These are phyloP conservation scores for Perizoma affinitatum DNA, from an alignment of 2,888 invertebrate species.

Conservation along the genomic window DNA sequence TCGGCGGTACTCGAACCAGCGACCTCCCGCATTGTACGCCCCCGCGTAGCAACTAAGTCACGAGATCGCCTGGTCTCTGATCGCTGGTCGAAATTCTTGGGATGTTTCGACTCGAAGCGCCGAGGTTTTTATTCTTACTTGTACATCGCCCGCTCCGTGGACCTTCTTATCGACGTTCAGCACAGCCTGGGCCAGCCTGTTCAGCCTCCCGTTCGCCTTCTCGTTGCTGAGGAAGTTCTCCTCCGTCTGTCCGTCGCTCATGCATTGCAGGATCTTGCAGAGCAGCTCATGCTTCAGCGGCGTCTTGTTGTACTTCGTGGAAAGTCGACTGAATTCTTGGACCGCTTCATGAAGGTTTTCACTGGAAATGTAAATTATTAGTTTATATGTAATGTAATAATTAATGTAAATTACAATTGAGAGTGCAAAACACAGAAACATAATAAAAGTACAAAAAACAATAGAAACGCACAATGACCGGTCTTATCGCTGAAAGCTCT, in stretches of 20 bases:
- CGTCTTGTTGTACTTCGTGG: slow-evolving; percentile 82
- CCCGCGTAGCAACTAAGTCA: no score
- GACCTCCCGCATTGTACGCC: no score
- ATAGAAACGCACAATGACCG: no score
- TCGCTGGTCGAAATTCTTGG: no score
- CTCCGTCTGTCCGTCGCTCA: slow-evolving; percentile 65
- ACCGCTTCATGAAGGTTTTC: slow-evolving; percentile 80
- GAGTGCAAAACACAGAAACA: no score
- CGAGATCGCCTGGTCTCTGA: no score
- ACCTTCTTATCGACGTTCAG: slow-evolving; percentile 61
- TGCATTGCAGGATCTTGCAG: slow-evolving; percentile 56
- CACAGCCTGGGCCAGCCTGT: slow-evolving; percentile 60
- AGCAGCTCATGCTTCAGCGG: slow-evolving; percentile 87
- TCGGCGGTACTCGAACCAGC: no score
- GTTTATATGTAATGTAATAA: no score
- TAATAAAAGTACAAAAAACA: no score
- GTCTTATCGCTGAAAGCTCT: no score
- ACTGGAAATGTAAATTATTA: slow-evolving; percentile 49
- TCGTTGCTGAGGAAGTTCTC: slow-evolving; percentile 62
- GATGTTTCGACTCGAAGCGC: no score
- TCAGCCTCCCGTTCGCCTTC: slow-evolving; percentile 53
- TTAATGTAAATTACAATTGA: no score
- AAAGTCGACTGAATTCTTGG: slow-evolving; percentile 77
- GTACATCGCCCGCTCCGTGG: slow-evolving; percentile 69
- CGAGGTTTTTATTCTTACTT: slow-evolving; percentile 47